These are phyloP conservation scores for Cerastis leucographa DNA, from an alignment of 2,888 invertebrate species.

Conservation along the genomic window DNA sequence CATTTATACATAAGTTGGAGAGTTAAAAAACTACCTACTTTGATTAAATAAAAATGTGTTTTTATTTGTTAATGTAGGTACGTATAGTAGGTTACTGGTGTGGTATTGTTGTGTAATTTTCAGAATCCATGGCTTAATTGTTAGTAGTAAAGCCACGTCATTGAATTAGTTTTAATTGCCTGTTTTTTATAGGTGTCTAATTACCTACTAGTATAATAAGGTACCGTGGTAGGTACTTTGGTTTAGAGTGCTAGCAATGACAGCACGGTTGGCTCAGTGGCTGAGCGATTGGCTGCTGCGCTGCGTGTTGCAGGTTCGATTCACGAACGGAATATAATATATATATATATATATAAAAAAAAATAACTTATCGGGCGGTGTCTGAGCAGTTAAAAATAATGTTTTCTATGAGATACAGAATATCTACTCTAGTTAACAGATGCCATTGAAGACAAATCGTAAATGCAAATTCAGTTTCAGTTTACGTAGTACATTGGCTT, in stretches of 20 bases:
- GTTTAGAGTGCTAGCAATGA: background rate
- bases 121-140: background rate
- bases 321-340: no score
- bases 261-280: no score
- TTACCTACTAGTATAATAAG: no score
- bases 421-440: background rate
- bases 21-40: conserved; percentile 26
- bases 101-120: conserved; percentile 25
- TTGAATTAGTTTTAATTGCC: background rate
- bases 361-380: background rate
- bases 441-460: no score
- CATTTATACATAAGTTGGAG: conserved; percentile 37
- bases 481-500: no score
- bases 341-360: no score
- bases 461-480: conserved; percentile 3
- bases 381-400: background rate
- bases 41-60: conserved; percentile 18
- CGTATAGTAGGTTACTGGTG: conserved; percentile 5
- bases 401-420: background rate
- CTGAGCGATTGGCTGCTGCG: no score
- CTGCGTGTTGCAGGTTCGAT: no score
- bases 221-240: background rate
- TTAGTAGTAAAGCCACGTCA: background rate
- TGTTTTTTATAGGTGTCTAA: background rate
- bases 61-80: conserved; percentile 12